These are phyloP conservation scores for Conops quadrifasciatus DNA, from an alignment of 2,888 invertebrate genomes.

Conservation along the genomic window DNA sequence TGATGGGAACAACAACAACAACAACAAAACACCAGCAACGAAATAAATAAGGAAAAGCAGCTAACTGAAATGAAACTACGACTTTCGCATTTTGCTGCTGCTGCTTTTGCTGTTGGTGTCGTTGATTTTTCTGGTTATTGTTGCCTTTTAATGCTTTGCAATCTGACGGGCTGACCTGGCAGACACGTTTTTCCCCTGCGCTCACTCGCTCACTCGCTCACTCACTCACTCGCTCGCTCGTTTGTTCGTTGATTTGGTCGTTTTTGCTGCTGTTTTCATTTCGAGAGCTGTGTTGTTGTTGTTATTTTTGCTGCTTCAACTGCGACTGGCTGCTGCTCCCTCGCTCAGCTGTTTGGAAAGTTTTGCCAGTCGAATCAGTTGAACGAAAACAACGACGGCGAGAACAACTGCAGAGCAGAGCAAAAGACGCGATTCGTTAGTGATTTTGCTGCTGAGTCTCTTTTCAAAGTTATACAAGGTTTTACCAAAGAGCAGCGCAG, in stretches of 20 bases:
- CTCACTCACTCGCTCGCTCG: not conserved
- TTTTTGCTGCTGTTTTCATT: not conserved
- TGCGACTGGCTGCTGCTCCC: slow-evolving; percentile 29
- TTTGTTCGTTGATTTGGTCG: slow-evolving; percentile 3
- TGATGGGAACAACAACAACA: not conserved
- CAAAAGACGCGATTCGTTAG: not conserved
- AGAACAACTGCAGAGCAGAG: slow-evolving; percentile 35
- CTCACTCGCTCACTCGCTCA: not conserved
- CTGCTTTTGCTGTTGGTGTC: slow-evolving; percentile 21
- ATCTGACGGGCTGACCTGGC: not conserved
- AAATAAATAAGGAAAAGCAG: slow-evolving; percentile 15
- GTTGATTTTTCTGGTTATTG: too few species aligned
- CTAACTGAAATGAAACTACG: slow-evolving; percentile 31
- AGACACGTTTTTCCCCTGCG: too few species aligned
- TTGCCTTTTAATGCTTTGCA: too few species aligned
- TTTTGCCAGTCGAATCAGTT: slow-evolving; percentile 42
- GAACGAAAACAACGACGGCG: slow-evolving; percentile 40
- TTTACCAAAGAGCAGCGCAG: slow-evolving; percentile 24
- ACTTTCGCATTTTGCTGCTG: slow-evolving; percentile 30
- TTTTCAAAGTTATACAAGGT: slow-evolving; percentile 1
- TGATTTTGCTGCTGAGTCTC: slow-evolving; percentile 21
- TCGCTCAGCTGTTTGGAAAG: slow-evolving; percentile 51
- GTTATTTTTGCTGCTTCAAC: slow-evolving; percentile 9
- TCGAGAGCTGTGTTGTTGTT: slow-evolving; percentile 6
- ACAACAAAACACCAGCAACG: slow-evolving; percentile 6